Conservation (phyloP, 2,888 invertebrate genomes). For the Argyresthia albistria region DNA sequence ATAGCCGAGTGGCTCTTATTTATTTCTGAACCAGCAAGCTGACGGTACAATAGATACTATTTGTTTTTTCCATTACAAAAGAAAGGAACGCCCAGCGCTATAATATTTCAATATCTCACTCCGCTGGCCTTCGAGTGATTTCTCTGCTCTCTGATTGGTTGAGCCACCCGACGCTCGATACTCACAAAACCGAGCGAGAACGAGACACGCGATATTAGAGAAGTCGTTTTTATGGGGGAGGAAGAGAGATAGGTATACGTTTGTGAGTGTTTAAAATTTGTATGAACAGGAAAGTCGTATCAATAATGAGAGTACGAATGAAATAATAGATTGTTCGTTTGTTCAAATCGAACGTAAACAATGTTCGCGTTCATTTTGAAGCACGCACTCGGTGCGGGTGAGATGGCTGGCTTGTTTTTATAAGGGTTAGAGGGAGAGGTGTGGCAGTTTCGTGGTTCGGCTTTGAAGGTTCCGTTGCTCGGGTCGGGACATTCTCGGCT, state of each 20-base stretch:
- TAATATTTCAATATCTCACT: conserved; percentile 62
- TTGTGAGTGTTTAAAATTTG: conserved; percentile 50
- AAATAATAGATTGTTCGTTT: conserved; percentile 73
- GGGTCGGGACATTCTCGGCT: conserved; percentile 29
- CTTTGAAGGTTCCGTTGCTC: conserved; percentile 9
- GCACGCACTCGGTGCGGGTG: conserved; percentile 31
- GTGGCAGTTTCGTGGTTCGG: conserved; percentile 18
- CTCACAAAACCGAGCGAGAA: conserved; percentile 25
- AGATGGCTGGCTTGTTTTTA: conserved; percentile 15
- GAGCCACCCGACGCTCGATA: conserved; percentile 32
- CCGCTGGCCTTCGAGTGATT: conserved; percentile 43
- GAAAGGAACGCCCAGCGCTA: conserved; percentile 57
- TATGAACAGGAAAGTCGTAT: conserved; percentile 60
- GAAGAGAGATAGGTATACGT: conserved; percentile 33
- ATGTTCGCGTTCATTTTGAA: conserved; percentile 66
- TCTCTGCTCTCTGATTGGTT: conserved; percentile 46
- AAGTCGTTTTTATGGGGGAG: conserved; percentile 7
- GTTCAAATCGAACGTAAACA: conserved; percentile 70
- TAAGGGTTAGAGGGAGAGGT: conserved; percentile 13
- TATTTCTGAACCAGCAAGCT: conserved; percentile 29
- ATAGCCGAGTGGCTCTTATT: conserved; percentile 52
- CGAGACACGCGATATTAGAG: conserved; percentile 20
- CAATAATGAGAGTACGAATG: conserved; percentile 72
- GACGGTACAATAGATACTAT: conserved; percentile 23
- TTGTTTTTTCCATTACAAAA: conserved; percentile 69